Evolutionary conservation across 2,113 vertebrate genomes (phyloP).

Genomic region (Passerina amoena): DNA sequence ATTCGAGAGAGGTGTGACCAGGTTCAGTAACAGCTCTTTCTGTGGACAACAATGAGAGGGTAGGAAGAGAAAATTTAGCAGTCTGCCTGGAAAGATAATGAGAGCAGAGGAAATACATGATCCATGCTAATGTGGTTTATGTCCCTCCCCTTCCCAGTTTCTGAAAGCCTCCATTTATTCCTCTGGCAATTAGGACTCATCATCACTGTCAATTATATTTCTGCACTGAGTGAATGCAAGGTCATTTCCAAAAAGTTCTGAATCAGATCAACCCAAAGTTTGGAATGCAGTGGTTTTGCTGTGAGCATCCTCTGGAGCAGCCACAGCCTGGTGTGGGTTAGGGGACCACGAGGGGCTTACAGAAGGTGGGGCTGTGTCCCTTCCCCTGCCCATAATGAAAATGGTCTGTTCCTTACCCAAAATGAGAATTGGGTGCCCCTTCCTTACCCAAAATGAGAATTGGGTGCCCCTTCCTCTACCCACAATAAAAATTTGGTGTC

Average conservation of each 20-base stretch:
- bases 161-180: background rate
- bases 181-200: background rate
- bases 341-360: background rate
- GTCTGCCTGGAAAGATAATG: background rate
- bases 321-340: background rate
- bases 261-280: background rate
- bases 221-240: background rate
- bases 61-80: background rate
- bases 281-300: background rate
- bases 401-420: background rate
- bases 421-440: background rate
- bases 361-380: background rate
- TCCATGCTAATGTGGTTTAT: background rate
- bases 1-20: background rate
- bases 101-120: background rate
- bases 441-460: no score
- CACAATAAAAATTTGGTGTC: background rate
- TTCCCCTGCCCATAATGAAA: background rate
- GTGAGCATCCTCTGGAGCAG: background rate
- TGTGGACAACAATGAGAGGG: background rate
- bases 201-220: background rate
- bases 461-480: no score
- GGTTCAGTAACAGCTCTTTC: background rate
- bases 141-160: background rate
- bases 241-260: background rate